These are phyloP conservation scores for Coluber constrictor DNA, from an alignment of 2,797 vertebrate genomes.

Conservation along the genomic window DNA sequence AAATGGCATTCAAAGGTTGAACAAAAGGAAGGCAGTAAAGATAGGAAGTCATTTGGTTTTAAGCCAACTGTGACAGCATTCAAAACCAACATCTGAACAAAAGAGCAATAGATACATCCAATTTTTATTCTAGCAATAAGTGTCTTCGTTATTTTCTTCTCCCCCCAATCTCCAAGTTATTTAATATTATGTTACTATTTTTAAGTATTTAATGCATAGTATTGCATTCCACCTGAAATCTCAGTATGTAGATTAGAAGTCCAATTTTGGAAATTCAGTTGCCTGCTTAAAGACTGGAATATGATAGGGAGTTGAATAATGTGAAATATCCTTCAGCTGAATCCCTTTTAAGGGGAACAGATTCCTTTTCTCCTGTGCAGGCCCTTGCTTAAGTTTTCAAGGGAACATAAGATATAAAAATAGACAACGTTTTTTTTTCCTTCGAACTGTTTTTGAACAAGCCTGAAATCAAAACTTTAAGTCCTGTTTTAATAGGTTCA, in stretches of 20 bases:
- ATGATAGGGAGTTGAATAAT: not conserved
- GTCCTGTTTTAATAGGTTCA: no score
- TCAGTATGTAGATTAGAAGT: not conserved
- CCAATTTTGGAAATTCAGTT: not conserved
- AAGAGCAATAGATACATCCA: not conserved
- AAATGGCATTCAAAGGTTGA: not conserved
- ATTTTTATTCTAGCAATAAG: not conserved
- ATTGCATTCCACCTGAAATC: not conserved
- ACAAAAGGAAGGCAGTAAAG: not conserved
- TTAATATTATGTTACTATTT: not conserved
- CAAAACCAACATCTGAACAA: not conserved
- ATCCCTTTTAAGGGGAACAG: not conserved
- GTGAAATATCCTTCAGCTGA: not conserved
- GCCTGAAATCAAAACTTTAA: no score
- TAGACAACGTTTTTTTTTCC: not conserved
- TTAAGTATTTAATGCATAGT: not conserved
- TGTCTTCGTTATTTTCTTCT: not conserved
- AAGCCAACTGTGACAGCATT: not conserved
- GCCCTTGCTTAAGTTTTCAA: not conserved
- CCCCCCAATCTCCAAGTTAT: not conserved
- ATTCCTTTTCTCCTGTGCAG: not conserved
- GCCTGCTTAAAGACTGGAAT: not conserved
- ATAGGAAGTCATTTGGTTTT: not conserved
- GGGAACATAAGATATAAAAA: not conserved
- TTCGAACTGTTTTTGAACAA: not conserved